phyloP scores from a whole-genome alignment of 2,797 vertebrate species.

The Clarias laeviceps region DNA sequence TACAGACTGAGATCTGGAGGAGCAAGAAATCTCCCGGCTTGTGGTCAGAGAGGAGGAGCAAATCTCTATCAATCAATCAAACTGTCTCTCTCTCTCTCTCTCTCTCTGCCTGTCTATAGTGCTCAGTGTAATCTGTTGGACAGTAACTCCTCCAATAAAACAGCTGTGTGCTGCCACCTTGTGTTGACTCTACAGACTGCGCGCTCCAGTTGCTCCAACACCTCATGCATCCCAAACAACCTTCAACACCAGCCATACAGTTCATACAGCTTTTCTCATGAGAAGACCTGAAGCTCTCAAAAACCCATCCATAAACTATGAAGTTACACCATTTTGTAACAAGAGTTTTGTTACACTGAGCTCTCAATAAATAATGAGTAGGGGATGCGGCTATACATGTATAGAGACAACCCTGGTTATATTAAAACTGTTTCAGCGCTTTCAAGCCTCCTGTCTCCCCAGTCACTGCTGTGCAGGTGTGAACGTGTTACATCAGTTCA shows the following conservation, averaged over 20 bases:
- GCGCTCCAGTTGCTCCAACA: not conserved
- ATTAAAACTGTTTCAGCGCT: no score
- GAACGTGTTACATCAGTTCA: no score
- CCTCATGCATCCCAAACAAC: not conserved
- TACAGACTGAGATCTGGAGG: not conserved
- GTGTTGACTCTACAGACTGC: constrained; percentile 20
- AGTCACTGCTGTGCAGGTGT: no score
- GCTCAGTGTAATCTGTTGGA: not conserved
- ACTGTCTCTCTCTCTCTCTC: not conserved
- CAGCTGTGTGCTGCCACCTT: constrained; percentile 38
- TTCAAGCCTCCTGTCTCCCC: no score
- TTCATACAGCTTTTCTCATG: not conserved
- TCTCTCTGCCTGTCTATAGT: not conserved
- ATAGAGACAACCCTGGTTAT: no score
- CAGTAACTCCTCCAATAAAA: not conserved
- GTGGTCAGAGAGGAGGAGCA: not conserved
- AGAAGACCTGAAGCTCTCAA: no score
- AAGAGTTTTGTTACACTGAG: no score
- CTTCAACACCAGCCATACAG: not conserved
- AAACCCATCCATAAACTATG: no score
- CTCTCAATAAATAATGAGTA: no score
- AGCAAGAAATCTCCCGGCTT: not conserved
- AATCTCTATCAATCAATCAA: not conserved
- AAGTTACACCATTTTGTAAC: no score
- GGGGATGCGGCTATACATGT: no score